Conservation (phyloP, 2,888 invertebrate genomes). For the Torymus aiolomorphi region DNA sequence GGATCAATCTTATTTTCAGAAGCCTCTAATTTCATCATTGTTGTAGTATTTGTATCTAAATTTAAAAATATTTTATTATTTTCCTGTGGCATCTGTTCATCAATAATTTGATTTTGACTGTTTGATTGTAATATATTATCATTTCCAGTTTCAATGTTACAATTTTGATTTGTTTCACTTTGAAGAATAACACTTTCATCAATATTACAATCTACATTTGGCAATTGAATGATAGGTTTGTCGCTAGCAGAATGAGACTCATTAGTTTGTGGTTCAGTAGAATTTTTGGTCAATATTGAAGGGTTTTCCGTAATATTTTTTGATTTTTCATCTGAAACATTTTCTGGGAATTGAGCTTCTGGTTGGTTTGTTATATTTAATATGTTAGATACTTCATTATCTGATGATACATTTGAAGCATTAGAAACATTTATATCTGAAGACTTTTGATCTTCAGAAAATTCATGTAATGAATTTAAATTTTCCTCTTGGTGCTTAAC, state of each 20-base stretch:
- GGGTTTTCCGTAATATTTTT: conserved; percentile 25
- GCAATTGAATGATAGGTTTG: conserved; percentile 35
- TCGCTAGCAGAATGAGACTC: conserved; percentile 12
- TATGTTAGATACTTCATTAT: conserved; percentile 27
- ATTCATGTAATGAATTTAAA: conserved; percentile 10
- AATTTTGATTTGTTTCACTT: conserved; percentile 63
- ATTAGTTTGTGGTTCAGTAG: neutral
- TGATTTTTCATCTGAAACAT: conserved; percentile 20
- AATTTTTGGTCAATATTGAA: neutral
- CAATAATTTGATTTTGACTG: conserved; percentile 61
- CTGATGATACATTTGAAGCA: conserved; percentile 15
- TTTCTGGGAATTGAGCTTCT: conserved; percentile 28
- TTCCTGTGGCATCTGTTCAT: conserved; percentile 59
- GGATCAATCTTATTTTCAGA: conserved; percentile 46
- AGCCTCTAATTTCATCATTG: conserved; percentile 70
- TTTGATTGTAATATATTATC: conserved; percentile 67
- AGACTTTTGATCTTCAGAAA: conserved; percentile 22
- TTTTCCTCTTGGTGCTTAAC: conserved; percentile 24
- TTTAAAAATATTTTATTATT: conserved; percentile 70
- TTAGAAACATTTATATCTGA: conserved; percentile 11
- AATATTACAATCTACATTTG: conserved; percentile 28
- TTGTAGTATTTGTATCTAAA: conserved; percentile 73
- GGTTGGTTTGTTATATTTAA: conserved; percentile 9
- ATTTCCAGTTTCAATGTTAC: conserved; percentile 67
- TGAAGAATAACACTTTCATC: conserved; percentile 43